Percentiles rank a stretch among this genome's conserved stretches.
Conservation (phyloP, 2,113 vertebrate species). For the Odontophorus gujanensis region DNA sequence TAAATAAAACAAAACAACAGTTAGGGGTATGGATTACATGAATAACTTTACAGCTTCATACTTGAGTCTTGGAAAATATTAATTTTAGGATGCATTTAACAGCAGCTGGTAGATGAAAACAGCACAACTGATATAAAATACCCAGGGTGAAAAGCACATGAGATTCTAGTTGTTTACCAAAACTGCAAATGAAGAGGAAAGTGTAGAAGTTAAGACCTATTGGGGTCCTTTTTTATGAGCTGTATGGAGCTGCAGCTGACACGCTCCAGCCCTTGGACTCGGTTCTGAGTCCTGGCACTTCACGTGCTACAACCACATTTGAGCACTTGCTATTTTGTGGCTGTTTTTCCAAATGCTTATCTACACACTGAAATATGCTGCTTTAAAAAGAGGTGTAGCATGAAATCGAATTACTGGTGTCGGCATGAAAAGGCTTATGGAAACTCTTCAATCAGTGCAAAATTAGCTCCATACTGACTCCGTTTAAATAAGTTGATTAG, state of each 20-base stretch:
- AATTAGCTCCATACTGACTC: constrained; percentile 18
- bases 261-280: neutral
- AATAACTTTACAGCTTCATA: constrained; percentile 67
- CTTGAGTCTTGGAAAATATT: constrained; percentile 49
- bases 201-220: neutral
- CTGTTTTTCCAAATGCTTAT: neutral
- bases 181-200: neutral
- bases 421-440: neutral
- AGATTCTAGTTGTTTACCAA: neutral
- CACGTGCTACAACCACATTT: neutral
- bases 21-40: constrained; percentile 72
- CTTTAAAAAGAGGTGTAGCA: constrained; percentile 29
- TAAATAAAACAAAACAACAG: constrained; percentile 82
- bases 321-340: neutral
- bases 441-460: constrained; percentile 24
- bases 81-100: constrained; percentile 51
- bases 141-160: neutral
- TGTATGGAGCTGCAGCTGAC: neutral
- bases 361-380: neutral
- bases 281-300: neutral
- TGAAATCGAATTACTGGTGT: neutral
- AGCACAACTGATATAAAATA: neutral
- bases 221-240: neutral
- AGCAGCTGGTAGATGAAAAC: constrained; percentile 17
- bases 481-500: neutral